Percentiles rank a stretch among this genome's conserved stretches.
Evolutionary conservation across 2,888 invertebrate genomes (phyloP).

Genomic region (Ectobius pallidus): DNA sequence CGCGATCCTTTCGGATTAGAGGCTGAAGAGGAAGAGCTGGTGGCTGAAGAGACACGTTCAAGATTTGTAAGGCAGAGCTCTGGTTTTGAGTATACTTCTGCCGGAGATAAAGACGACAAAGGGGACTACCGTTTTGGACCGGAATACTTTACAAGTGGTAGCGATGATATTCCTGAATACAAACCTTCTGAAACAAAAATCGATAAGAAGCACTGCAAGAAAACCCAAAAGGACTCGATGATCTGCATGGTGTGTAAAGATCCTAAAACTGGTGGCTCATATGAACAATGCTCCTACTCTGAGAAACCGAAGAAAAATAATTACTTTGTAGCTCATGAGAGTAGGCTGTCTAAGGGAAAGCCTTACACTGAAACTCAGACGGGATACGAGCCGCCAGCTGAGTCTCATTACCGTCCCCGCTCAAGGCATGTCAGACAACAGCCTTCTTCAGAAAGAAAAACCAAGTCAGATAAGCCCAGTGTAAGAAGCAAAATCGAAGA

Average conservation of each 20-base stretch:
- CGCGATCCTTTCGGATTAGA: constrained; percentile 24
- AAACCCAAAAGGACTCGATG: constrained; percentile 44
- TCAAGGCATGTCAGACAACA: constrained; percentile 10
- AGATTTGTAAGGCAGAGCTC: constrained; percentile 7
- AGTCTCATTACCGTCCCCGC: neutral
- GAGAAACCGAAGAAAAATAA: constrained; percentile 61
- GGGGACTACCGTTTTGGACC: constrained; percentile 51
- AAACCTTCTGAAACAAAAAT: constrained; percentile 11
- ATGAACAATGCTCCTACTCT: constrained; percentile 80
- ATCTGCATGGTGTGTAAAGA: constrained; percentile 69
- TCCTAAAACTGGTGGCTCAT: constrained; percentile 74
- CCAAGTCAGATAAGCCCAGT: neutral
- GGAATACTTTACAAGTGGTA: constrained; percentile 51
- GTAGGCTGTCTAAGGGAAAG: too few relatives aligned
- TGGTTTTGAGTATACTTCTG: constrained; percentile 21
- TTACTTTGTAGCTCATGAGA: constrained; percentile 47
- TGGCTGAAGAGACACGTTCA: neutral
- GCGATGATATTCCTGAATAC: constrained; percentile 34
- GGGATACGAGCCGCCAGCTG: neutral
- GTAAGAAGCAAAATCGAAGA: neutral
- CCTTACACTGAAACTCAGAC: neutral
- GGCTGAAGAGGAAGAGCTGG: constrained; percentile 12
- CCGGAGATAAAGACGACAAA: neutral
- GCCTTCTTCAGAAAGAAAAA: neutral
- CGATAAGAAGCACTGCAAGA: constrained; percentile 37